Base-by-base conservation (phyloP, 2,113 vertebrate species). In the Microcebus murinus region DNA sequence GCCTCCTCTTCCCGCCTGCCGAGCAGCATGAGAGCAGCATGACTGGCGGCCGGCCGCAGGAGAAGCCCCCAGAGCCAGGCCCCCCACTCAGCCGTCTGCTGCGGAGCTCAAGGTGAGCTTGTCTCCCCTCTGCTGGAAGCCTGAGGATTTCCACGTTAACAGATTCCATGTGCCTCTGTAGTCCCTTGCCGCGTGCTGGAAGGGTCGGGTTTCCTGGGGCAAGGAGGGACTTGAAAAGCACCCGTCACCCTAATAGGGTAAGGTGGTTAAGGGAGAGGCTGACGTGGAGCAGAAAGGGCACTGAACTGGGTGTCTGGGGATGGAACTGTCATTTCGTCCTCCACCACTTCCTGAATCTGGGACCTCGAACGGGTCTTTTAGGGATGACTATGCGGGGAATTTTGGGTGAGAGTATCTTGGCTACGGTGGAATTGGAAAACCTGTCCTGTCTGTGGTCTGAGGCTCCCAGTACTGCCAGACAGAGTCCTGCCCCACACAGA, bases 1-100 rank as follows among this genome's bases (percentile, higher is more conserved):
- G 83, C 77, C 82, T 96, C 96, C 91, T 95, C 81, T 87, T 42
- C 96, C 96, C 86, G 25, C 95, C 96, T 97, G 97, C 52, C 91
- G 77, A 97, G 97, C 97, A 98, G 97, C 91, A 98, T 98, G 98
- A 97, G 67, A 93, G 45, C 97, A 98, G 97, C 96, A 98, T 97
- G 98, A 98, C 96, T 73, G 93, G 80, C 94, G 93, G 80, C 94
- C 94, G 6, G 95, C 95, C 34, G 2, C 97, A 97, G 97, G 95
- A 98, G 95, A 92, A 94, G 91, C 95, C 95, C 95, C 93, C 94
- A 93, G 95, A 97, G 90, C 97, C 98, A 97, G 95, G 82, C 93
- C 93, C 95, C 90, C 97, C 65, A 63, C 96, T 73, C 94, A 92
- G 13, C 95, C 94, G 29, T 67, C 94, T 34, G 88, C 95, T 92